Evolutionary conservation across 2,113 vertebrate genomes (phyloP), one percentile per base, ranked within the genome.

Genomic region (Ammospiza caudacuta): DNA sequence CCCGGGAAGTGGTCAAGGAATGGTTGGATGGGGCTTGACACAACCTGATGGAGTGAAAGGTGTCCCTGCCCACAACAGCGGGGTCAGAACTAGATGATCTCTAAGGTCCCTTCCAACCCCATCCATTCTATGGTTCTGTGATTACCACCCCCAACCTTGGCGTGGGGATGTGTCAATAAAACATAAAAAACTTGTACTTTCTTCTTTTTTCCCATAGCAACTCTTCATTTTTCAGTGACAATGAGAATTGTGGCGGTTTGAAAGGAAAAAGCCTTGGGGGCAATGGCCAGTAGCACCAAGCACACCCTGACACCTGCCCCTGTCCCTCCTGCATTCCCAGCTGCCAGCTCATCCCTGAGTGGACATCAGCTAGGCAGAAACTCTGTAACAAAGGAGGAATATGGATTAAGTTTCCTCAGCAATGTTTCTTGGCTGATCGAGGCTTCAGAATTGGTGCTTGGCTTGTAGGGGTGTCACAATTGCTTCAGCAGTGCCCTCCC

Each of bases 401-500:
- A 12, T 0, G 20, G 6, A 6, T 33, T 9, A 12, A 11, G 31
- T 33, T 46, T 70, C 55, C 3, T 37, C 57, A 44, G 39, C 0
- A 5, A 8, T 33, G n/a, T 12, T 17, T 23, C n/a, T 25, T 28
- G 39, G 28, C 6, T 41, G 31, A 21, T 4, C 0, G 0, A 37
- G 72, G 12, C 43, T 73, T 66, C 55, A 35, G 4, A 58, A 19
- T 6, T 7, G 2, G 35, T 22, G 44, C 44, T 25, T 49, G 49
- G 13, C 47, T 43, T 15, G 47, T 6, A 7, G 35, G 39, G 24
- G 1, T 52, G 55, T 43, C 57, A 4, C 22, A 6, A 31, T 20
- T n/a, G 2, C 6, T 35, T 20, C 25, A 67, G 24, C 31, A 28
- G 29, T 2, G 23, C 0, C 0, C 21, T 73, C 41, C 37, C 9